Evolutionary conservation across 2,113 vertebrate genomes (phyloP).

Genomic region (Mustela lutreola): DNA sequence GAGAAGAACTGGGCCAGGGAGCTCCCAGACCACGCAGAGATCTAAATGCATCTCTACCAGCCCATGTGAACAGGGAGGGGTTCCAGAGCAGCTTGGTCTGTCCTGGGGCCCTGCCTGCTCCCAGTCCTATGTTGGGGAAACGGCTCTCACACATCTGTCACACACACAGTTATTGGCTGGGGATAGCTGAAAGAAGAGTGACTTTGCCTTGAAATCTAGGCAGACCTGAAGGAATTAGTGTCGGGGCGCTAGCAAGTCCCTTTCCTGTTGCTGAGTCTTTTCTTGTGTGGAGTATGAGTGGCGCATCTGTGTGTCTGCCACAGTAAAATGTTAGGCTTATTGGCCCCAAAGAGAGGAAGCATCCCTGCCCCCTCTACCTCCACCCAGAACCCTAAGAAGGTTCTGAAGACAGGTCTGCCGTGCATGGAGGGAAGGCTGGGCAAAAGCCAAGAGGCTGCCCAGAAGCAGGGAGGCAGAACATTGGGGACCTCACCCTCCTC

Average conservation of each 20-base stretch:
- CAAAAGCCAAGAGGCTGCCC: not conserved
- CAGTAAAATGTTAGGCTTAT: not conserved
- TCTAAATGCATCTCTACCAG: not conserved
- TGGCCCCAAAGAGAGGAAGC: not conserved
- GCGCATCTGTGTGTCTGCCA: not conserved
- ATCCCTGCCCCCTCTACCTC: accelerated
- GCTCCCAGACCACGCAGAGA: not conserved
- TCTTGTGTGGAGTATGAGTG: not conserved
- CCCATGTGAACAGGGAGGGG: accelerated
- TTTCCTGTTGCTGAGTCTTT: not conserved
- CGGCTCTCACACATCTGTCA: not conserved
- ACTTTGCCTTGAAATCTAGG: not conserved
- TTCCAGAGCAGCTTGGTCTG: accelerated
- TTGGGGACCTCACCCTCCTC: not conserved
- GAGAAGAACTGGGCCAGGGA: not conserved
- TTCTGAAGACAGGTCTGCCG: not conserved
- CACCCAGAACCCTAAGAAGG: not conserved
- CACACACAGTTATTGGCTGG: not conserved
- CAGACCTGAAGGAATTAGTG: not conserved
- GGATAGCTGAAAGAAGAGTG: not conserved
- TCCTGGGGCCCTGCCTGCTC: not conserved
- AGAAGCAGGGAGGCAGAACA: too few relatives aligned
- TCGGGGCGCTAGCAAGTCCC: accelerated
- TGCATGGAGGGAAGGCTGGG: not conserved
- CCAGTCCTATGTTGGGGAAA: not conserved